Conservation (phyloP, 1,140 invertebrate species). For the Calycopis cecrops region DNA sequence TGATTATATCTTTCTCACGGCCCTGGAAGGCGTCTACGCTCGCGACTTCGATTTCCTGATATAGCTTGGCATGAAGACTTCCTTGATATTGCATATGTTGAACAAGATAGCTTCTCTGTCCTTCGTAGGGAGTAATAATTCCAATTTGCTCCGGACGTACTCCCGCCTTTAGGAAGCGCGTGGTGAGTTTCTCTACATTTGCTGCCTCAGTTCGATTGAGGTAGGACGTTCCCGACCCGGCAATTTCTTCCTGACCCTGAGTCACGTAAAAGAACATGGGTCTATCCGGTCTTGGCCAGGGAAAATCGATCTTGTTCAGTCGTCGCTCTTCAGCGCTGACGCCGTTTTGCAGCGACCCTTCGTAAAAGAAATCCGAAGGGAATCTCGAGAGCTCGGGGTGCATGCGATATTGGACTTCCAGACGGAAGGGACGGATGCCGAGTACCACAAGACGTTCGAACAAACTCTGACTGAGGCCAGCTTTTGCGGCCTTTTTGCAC, state of each 20-base stretch:
- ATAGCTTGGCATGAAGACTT: conserved; percentile 95
- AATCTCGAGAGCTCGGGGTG: conserved; percentile 97
- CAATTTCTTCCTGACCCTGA: conserved; percentile 98
- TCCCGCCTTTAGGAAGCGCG: conserved; percentile 93
- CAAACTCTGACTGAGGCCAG: conserved; percentile 96
- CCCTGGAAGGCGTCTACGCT: conserved; percentile 99
- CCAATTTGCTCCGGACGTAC: conserved; percentile 99
- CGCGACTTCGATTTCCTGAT: conserved; percentile 99
- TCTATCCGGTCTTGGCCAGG: conserved; percentile 96
- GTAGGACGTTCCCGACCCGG: conserved; percentile 98
- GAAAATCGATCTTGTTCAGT: conserved; percentile 95
- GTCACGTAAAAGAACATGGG: conserved; percentile 99
- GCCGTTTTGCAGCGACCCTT: conserved; percentile 98
- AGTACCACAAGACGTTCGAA: conserved; percentile 98
- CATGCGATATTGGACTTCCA: conserved; percentile 99
- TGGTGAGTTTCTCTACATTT: conserved; percentile 98
- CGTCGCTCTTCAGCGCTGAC: conserved; percentile 96
- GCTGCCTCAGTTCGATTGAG: conserved; percentile 98
- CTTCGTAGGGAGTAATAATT: conserved; percentile 99
- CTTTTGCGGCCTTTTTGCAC: conserved; percentile 99
- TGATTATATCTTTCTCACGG: conserved; percentile 99
- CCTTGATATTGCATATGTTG: conserved; percentile 99
- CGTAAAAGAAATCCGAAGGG: conserved; percentile 99
- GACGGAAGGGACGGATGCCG: conserved; percentile 94
- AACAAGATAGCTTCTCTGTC: conserved; percentile 97